Evolutionary conservation across 2,888 invertebrate genomes (phyloP).

Genomic region (Melanostoma scalare): DNA sequence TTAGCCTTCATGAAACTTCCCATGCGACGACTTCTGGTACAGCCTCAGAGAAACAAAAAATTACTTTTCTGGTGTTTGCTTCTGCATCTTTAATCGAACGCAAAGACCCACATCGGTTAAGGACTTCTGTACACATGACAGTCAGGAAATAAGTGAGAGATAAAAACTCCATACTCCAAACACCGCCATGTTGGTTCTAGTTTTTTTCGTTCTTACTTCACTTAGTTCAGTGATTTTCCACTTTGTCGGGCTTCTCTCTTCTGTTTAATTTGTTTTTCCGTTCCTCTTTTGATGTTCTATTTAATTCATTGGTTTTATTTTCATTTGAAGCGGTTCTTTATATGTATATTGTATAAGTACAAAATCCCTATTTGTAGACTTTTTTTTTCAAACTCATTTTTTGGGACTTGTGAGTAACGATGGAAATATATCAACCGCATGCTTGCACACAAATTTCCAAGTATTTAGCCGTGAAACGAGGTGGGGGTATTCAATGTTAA

Average conservation of each 20-base stretch:
- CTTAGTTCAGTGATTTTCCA: constrained; percentile 4
- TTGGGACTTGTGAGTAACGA: constrained; percentile 10
- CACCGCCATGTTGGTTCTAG: background rate
- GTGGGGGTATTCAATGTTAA: background rate
- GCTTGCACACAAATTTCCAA: constrained; percentile 16
- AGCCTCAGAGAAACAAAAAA: too few species aligned
- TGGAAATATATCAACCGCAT: constrained; percentile 23
- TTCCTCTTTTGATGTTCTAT: constrained; percentile 25
- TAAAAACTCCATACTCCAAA: background rate
- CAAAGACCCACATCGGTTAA: too few species aligned
- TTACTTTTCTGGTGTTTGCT: too few species aligned
- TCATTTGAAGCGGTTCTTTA: background rate
- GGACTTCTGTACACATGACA: background rate
- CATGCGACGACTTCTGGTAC: too few species aligned
- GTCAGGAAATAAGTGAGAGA: background rate
- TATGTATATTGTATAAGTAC: too few species aligned
- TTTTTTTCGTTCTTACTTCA: background rate
- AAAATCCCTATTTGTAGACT: constrained; percentile 1
- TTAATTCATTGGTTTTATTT: constrained; percentile 20
- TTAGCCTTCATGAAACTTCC: too few species aligned
- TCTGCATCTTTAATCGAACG: too few species aligned
- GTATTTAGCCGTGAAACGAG: background rate
- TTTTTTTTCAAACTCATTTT: background rate
- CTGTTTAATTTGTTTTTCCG: constrained; percentile 1
- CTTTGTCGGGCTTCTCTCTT: background rate